Evolutionary conservation across 1,140 invertebrate species (phyloP).

Genomic region (Sipha flava): DNA sequence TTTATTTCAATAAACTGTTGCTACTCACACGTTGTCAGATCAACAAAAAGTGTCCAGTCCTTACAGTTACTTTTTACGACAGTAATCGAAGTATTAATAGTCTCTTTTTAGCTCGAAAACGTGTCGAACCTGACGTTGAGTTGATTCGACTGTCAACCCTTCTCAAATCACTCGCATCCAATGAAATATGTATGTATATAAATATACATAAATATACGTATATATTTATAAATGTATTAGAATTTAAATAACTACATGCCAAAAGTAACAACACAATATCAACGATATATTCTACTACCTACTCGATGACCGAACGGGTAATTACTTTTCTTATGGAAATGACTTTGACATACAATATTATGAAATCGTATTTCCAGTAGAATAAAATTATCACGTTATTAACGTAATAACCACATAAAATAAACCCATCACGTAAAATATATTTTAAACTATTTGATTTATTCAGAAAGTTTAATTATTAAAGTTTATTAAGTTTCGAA

Average conservation of each 20-base stretch:
- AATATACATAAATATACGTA: too few relatives aligned
- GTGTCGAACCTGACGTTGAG: not conserved
- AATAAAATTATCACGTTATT: not conserved
- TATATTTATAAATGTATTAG: too few relatives aligned
- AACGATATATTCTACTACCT: too few relatives aligned
- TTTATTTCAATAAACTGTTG: too few relatives aligned
- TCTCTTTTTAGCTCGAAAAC: not conserved
- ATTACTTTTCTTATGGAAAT: too few relatives aligned
- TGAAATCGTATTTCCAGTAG: not conserved
- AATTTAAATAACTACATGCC: too few relatives aligned
- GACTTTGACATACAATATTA: too few relatives aligned
- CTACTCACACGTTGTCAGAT: too few relatives aligned
- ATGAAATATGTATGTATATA: too few relatives aligned
- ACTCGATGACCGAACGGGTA: too few relatives aligned
- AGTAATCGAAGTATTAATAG: not conserved
- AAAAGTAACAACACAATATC: not conserved
- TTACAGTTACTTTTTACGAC: too few relatives aligned
- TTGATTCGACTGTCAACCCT: not conserved
- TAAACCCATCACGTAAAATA: not conserved
- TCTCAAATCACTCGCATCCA: not conserved
- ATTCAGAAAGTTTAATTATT: not conserved
- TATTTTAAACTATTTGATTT: slow-evolving; percentile 1
- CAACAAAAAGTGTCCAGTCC: too few relatives aligned
- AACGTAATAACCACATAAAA: not conserved
- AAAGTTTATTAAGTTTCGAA: not conserved